Evolutionary conservation across 2,888 invertebrate genomes (phyloP).

Genomic region (Therioaphis trifolii): DNA sequence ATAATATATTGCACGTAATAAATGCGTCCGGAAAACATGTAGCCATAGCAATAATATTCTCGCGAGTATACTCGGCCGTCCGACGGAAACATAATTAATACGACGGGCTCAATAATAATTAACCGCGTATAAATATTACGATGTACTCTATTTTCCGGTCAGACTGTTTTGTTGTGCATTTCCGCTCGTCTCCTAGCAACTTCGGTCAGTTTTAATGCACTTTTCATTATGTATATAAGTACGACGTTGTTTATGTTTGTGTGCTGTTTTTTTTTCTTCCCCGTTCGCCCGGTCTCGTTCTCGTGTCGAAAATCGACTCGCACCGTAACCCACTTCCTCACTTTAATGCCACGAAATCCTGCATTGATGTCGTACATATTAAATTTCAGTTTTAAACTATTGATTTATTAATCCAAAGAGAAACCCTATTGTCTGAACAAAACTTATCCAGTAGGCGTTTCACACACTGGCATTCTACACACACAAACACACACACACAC

Average conservation of each 20-base stretch:
- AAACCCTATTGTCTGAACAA: conserved; percentile 30
- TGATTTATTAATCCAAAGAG: conserved; percentile 16
- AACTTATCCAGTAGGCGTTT: background rate
- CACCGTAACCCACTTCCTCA: background rate
- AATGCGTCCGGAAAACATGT: no score
- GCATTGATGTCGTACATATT: background rate
- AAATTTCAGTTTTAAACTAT: conserved; percentile 19
- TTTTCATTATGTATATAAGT: conserved; percentile 27
- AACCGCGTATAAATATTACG: background rate
- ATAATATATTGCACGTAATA: no score
- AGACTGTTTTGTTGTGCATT: conserved; percentile 26
- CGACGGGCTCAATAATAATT: background rate
- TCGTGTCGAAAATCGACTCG: background rate
- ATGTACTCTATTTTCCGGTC: background rate
- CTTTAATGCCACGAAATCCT: background rate
- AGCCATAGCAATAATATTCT: no score
- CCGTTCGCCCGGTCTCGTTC: background rate
- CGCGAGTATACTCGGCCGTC: background rate
- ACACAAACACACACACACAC: no score
- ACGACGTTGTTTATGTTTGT: background rate
- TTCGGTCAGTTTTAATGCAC: background rate
- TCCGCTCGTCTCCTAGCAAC: conserved; percentile 35
- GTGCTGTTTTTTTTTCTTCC: no score
- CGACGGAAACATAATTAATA: background rate
- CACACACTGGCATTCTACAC: no score